Evolutionary conservation across 1,140 invertebrate species (phyloP), one percentile per base, ranked within the genome.

Genomic region (Eubasilissa regina): DNA sequence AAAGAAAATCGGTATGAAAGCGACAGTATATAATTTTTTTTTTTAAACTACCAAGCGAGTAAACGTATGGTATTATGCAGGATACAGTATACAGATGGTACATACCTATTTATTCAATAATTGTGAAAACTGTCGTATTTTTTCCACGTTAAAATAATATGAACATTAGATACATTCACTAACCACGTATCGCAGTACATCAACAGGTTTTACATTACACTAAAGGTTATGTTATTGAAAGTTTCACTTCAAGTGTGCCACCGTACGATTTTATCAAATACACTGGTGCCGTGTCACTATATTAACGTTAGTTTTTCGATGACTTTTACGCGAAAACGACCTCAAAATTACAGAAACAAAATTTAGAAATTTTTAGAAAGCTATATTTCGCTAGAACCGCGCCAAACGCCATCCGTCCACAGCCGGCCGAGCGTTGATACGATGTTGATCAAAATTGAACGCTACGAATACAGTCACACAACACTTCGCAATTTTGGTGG

Each of bases 361-460:
- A 43, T 25, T 74, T 74, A 74, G 70, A 56, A 74, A 74, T 74
- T 74, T 74, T 74, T 74, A 74, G 70, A 74, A 74, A 74, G 70
- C 56, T 19, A 70, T 56, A 43, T 74, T 74, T 58, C 53, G 53
- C 70, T 13, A 74, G 70, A 74, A 74, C 66, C 35, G 66, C 70
- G 51, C 43, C 70, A 58, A 74, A 74, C 70, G 70, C 70, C 70
- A 74, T 53, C 70, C 56, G 44, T 56, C 70, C 17, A 43, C 53
- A 12, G 56, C 45, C 70, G 15, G 70, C 25, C 25, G 25, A 35
- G 25, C 25, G 25, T 35, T 35, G 25, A 35, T 35, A 35, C 25
- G 25, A 35, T 13, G 70, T 55, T 74, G 70, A 74, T 74, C 55
- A 74, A 74, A 74, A 74, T 53, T 74, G 70, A 74, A 17, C 44